Base-by-base conservation (phyloP, 35 echinoderm and acorn worm species). In the Patiria miniata region DNA sequence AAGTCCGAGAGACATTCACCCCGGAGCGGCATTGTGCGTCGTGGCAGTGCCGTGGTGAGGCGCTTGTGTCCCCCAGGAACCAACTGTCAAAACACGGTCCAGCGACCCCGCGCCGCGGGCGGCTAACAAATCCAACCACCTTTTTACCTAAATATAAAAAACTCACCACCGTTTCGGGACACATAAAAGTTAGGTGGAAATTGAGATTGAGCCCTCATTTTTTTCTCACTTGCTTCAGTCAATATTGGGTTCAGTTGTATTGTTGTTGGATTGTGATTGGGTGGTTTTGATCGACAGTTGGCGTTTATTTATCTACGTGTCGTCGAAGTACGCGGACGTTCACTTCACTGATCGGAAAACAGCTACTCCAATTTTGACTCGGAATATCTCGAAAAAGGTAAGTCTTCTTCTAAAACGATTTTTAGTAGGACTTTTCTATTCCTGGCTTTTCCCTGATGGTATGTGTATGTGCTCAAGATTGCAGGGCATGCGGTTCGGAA, bases 81-180 rank as follows among this genome's bases (percentile, higher is more conserved):
- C 65, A 73, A 73, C 65, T 73, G 65, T 26, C 21, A 73, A 73
- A 73, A 73, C 65, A 73, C 26, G 6, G 29, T 34, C 12, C 65
- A 22, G 65, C 65, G 34, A 26, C 65, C 65, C 26, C 14, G 23
- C 65, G 65, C 65, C 65, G 65, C 29, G n/a, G 65, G 65, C 65
- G 22, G 29, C 65, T 34, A 73, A 73, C 65, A 18, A 26, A 73
- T n/a, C 65, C 26, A 73, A 18, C 26, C 65, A 14, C 14, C 26
- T 73, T 73, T 34, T 30, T 7, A 34, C 65, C 57, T 60, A 18
- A 60, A n/a, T 60, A 14, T 55, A 19, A n/a, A 34, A 26, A 73
- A 73, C 26, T 10, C 65, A 32, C 65, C 34, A 32, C 65, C 26
- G 34, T 73, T 73, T 73, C 65, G 34, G 65, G 14, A 69, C 21